Base-by-base conservation (phyloP, 2,797 vertebrate species). In the Liasis olivaceus region DNA sequence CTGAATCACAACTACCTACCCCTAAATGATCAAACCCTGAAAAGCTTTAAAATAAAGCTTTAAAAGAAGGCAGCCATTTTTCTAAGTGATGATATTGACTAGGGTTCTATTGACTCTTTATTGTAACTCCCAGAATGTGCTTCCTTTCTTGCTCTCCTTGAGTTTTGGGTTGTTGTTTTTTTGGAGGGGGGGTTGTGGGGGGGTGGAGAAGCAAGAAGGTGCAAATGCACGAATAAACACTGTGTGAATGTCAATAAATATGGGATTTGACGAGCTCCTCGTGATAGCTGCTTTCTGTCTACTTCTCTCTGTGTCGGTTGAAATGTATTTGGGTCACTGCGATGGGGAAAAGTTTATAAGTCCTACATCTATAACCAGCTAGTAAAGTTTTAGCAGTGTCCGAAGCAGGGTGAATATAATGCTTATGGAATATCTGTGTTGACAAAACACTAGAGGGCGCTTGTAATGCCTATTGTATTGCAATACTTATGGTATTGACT, bases 391-490 rank as follows among this genome's bases (percentile, higher is more conserved):
- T 26, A 26, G 7, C 36, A 11, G 8, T 42, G 17, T 42, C 22
- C n/a, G 2, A 0, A 47, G 17, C 28, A 6, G 64, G 28, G 26
- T 62, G n/a, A 90, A 56, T 81, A n/a, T 77, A 51, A 87, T 66
- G 24, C 64, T 31, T 90, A 26, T 15, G 17, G 7, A 5, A 36
- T 59, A 47, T n/a, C 8, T 88, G 36, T 26, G 1, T 87, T 24
- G 15, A 62, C 36, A 13, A 72, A 81, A 90, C 93, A 92, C 84
- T 92, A 93, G 94, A 91, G 91, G 93, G 94, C 59, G 60, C 87
- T 93, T 51, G 15, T 72, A 92, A 88, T 92, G 64, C 26, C 90
- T 64, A 12, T 24, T 54, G 31, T 56, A 63, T 62, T 81, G n/a
- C 56, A 28, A 72, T 81, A 54, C n/a, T n/a, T 31, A 5, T 9